Evolutionary conservation across 2,888 invertebrate genomes (phyloP).

Genomic region (Plebejus melissa): DNA sequence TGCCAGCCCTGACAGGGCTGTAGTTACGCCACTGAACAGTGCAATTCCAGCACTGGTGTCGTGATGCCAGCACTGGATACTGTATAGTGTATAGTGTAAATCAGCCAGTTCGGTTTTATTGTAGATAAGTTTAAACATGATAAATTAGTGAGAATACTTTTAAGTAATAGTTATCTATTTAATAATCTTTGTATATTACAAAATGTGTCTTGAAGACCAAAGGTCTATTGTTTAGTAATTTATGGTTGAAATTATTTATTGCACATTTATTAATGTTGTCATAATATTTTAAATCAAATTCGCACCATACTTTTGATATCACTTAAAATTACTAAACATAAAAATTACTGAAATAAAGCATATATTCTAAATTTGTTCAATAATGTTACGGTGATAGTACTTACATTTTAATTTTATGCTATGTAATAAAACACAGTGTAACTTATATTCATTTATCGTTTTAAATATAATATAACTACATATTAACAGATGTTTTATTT

Average conservation of each 20-base stretch:
- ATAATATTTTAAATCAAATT: conserved; percentile 29
- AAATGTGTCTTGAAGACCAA: conserved; percentile 3
- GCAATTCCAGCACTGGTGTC: background rate
- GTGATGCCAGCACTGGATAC: too few relatives aligned
- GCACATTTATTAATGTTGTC: conserved; percentile 23
- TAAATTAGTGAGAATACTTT: conserved; percentile 39
- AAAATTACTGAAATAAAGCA: conserved; percentile 57
- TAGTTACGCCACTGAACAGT: background rate
- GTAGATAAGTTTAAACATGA: conserved; percentile 32
- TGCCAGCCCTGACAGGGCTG: too few relatives aligned
- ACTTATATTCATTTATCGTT: conserved; percentile 71
- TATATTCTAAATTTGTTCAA: conserved; percentile 72
- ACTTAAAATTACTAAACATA: conserved; percentile 29
- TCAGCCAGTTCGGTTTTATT: background rate
- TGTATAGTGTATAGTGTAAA: background rate
- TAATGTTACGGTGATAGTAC: conserved; percentile 43
- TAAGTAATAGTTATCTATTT: conserved; percentile 35
- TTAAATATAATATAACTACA: conserved; percentile 59
- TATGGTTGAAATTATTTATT: conserved; percentile 1
- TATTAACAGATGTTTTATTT: conserved; percentile 43
- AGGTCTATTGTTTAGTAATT: conserved; percentile 2
- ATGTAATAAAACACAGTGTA: conserved; percentile 59
- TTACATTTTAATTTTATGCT: conserved; percentile 44
- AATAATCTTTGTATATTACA: conserved; percentile 24
- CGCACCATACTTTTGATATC: conserved; percentile 28